These are phyloP conservation scores for Nomada flava DNA, from an alignment of 2,888 invertebrate species.

Conservation along the genomic window DNA sequence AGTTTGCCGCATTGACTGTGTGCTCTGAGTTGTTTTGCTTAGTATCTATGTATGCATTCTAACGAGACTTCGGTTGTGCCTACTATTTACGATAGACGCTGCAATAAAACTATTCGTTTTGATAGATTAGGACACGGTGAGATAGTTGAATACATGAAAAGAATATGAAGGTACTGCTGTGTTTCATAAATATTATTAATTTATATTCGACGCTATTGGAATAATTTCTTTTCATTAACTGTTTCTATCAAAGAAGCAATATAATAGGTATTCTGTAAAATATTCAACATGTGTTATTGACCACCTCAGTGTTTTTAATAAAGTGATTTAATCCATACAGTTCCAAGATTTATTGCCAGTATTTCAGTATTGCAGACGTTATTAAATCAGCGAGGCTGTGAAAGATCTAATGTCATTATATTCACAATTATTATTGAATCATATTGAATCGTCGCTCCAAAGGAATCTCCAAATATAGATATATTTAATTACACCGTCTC, in stretches of 20 bases:
- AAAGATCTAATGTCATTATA: no score
- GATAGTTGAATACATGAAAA: no score
- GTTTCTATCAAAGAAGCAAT: conserved; percentile 9
- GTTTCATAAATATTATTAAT: neutral
- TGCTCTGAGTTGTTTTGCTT: neutral
- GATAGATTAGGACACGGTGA: neutral
- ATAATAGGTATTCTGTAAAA: neutral
- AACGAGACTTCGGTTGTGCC: neutral
- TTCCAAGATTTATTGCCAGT: no score
- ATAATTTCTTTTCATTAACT: neutral
- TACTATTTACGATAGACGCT: conserved; percentile 1
- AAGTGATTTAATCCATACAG: neutral
- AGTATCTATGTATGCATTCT: neutral
- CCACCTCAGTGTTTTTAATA: neutral
- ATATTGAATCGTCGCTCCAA: no score
- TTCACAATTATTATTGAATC: no score
- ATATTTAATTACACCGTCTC: no score
- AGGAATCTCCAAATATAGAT: no score
- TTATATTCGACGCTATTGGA: neutral
- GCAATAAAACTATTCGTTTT: neutral
- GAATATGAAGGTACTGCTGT: no score
- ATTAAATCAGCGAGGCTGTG: no score
- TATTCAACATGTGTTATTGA: neutral
- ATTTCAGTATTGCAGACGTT: no score
- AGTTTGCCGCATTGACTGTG: conserved; percentile 1